Percentiles rank a stretch among this genome's conserved stretches.
Conservation (phyloP, 2,797 vertebrate species). For the Tapera naevia region DNA sequence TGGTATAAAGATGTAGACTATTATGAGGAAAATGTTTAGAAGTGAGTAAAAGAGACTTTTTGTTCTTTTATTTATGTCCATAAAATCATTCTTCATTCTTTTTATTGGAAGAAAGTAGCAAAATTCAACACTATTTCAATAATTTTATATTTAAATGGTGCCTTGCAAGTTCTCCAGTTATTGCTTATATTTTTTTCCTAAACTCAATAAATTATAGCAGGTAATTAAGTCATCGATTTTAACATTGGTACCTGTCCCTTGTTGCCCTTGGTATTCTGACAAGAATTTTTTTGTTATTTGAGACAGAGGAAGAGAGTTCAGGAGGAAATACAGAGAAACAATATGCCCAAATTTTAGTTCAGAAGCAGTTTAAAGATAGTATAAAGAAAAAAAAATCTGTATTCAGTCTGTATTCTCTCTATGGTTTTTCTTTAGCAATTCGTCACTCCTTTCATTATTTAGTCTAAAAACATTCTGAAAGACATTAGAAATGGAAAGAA, state of each 20-base stretch:
- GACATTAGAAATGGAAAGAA: not conserved
- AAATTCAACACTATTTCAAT: not conserved
- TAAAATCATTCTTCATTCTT: not conserved
- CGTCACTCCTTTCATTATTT: not conserved
- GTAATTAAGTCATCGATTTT: slow-evolving; percentile 25
- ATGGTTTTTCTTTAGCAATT: not conserved
- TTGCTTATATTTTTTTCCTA: not conserved
- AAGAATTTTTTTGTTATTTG: not conserved
- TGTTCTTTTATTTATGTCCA: not conserved
- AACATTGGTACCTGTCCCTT: not conserved
- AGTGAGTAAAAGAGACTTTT: not conserved
- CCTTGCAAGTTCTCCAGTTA: not conserved
- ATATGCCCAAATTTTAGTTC: not conserved
- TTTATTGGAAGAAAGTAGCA: not conserved
- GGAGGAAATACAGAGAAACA: not conserved
- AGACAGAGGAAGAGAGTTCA: fast-evolving
- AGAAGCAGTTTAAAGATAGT: not conserved
- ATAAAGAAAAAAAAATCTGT: not conserved
- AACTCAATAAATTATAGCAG: not conserved
- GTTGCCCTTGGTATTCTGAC: not conserved
- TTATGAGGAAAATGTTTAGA: not conserved
- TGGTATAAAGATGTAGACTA: not conserved
- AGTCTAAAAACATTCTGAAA: not conserved
- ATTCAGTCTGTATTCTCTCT: not conserved
- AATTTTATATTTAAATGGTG: not conserved